Evolutionary conservation across 2,888 invertebrate species (phyloP), one percentile per base, ranked within the genome.

Genomic region (Hipparchia semele): DNA sequence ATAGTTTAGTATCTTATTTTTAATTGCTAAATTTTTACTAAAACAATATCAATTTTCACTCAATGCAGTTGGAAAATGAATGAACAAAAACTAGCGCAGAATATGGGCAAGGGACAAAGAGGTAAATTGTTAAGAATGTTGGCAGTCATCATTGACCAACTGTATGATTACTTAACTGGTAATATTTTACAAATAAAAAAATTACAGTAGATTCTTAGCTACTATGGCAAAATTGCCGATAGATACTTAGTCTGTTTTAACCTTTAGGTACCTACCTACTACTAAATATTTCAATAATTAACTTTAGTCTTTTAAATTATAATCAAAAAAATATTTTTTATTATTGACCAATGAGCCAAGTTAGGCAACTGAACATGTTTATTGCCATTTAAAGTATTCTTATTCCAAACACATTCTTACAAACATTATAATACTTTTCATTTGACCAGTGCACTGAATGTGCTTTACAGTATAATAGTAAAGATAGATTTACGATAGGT

Each of bases 341-440:
- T 23, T 23, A 58, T 23, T 58, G 8, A 58, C 8, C 7, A 39
- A 39, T 45, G 45, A n/a, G 39, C 60, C 6, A 39, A 61, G n/a
- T n/a, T n/a, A n/a, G 60, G 60, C 60, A 45, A 66, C 33, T 54
- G 33, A 54, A 33, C 6, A 10, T 56, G 39, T 39, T 39, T 39
- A 39, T 39, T 39, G 5, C 5, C 23, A 49, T 49, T 49, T 7
- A 6, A 49, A 8, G 49, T 67, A 67, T 56, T 9, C 54, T 67
- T 39, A 67, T 67, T 45, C 13, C 45, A 45, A 12, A 66, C 10
- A 53, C 53, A 53, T 53, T 67, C 8, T 56, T 39, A 53, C n/a
- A 49, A 39, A 51, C 13, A 23, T 61, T 53, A 46, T 70, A 70
- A 70, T 70, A 70, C 70, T 70, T 70, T 54, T 70, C 45, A 64